Conservation (phyloP, 1,140 invertebrate species). For the Agrilus planipennis region DNA sequence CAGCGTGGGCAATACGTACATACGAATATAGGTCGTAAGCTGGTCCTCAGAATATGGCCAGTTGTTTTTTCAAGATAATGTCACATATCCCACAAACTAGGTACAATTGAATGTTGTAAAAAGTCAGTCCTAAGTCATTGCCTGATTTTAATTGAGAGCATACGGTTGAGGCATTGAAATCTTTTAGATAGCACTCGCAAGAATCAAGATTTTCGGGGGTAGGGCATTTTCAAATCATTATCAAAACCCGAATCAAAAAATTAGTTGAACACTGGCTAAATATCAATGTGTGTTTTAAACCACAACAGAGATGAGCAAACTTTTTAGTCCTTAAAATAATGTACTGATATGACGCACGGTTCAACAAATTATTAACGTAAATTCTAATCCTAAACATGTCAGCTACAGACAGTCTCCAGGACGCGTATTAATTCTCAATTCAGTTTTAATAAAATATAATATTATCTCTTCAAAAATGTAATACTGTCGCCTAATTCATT, state of each 20-base stretch:
- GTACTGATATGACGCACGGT: neutral
- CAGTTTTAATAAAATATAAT: too few relatives aligned
- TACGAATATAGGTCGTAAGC: too few relatives aligned
- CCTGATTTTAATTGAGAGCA: too few relatives aligned
- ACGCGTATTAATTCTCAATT: neutral
- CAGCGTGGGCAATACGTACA: too few relatives aligned
- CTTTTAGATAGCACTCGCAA: conserved; percentile 23
- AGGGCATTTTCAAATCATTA: conserved; percentile 24
- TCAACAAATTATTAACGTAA: neutral
- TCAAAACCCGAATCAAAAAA: conserved; percentile 13
- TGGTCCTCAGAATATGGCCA: too few relatives aligned
- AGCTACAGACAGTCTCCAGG: neutral
- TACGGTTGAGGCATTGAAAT: conserved; percentile 18
- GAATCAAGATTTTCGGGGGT: conserved; percentile 19
- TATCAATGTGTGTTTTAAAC: neutral
- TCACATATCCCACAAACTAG: too few relatives aligned
- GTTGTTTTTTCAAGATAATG: too few relatives aligned
- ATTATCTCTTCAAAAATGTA: too few relatives aligned
- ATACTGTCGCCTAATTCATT: too few relatives aligned
- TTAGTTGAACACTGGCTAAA: neutral
- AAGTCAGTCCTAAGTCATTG: too few relatives aligned
- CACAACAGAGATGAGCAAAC: neutral
- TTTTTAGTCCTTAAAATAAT: neutral
- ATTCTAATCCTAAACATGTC: neutral
- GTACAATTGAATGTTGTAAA: too few relatives aligned